Base-by-base conservation (phyloP, 2,888 invertebrate genomes). In the Aquatica leii region DNA sequence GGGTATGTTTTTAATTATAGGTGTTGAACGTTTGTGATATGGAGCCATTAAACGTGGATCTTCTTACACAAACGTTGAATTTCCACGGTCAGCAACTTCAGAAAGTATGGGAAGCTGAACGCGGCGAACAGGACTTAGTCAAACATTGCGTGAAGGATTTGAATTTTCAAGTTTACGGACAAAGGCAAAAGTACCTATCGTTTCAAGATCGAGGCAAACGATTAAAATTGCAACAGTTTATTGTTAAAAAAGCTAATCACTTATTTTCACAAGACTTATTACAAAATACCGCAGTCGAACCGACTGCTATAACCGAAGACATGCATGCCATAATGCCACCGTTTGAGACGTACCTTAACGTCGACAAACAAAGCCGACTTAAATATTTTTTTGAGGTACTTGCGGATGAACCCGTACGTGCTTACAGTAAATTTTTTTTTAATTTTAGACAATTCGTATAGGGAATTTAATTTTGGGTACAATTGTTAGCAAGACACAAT, bases 11-110 rank as follows among this genome's bases (percentile, higher is more conserved):
- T 24, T 24, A 24, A 4, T 24, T 24, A 6, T 24, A 24, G 24
- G 24, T 24, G 24, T n/a, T n/a, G 24, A 24, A 24, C 24, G 24
- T 24, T 24, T 24, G 24, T 70, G 71, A 59, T 59, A 84, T 84
- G 85, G 85, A 84, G 77, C 77, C 82, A 53, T 78, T 87, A 78
- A 85, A 86, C 78, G 73, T 83, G 66, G 84, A 85, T 59, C 80
- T 86, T 66, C 86, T 94, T 79, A 83, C 88, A 77, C 89, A 89
- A 77, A 87, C 91, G 66, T 83, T 94, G 72, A 91, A 92, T 82
- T 94, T 90, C 80, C 94, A 94, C 84, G 94, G 94, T 1, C 92
- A 92, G 76, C 93, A 93, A 76, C 83, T 94, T 70, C 93, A 92
- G 82, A 94, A 94, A 83, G 87, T 93, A 73, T 94, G 94, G 93